Evolutionary conservation across 1,140 invertebrate genomes (phyloP).

Genomic region (Drosophila virilis): DNA sequence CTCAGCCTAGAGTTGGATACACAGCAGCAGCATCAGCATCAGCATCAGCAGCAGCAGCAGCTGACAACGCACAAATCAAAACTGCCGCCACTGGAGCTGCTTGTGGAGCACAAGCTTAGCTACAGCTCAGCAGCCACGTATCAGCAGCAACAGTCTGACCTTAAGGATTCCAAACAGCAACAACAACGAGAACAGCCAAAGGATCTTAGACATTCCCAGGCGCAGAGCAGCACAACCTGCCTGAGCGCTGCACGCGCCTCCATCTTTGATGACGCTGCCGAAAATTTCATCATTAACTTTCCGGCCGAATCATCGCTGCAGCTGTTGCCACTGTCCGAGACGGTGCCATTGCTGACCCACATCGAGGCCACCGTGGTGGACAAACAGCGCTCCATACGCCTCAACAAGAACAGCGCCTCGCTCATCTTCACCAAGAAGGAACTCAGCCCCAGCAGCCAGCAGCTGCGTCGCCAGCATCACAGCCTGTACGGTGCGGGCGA

Average conservation of each 20-base stretch:
- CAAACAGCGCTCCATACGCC: constrained; percentile 72
- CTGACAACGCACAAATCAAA: constrained; percentile 44
- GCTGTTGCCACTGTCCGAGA: constrained; percentile 74
- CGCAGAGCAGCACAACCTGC: constrained; percentile 52
- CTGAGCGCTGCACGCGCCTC: constrained; percentile 47
- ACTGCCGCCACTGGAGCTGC: constrained; percentile 67
- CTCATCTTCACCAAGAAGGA: constrained; percentile 82
- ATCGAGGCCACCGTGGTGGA: constrained; percentile 76
- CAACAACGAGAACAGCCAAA: constrained; percentile 20
- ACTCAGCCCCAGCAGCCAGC: constrained; percentile 29
- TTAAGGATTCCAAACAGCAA: constrained; percentile 15
- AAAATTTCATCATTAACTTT: constrained; percentile 80
- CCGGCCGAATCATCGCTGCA: constrained; percentile 78
- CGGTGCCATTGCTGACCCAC: constrained; percentile 77
- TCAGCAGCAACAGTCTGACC: constrained; percentile 32
- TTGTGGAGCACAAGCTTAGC: constrained; percentile 75
- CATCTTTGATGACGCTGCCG: constrained; percentile 78
- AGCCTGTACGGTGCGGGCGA: constrained; percentile 65
- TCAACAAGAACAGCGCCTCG: constrained; percentile 80
- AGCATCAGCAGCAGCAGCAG: constrained; percentile 19
- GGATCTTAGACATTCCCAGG: constrained; percentile 42
- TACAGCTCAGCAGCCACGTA: constrained; percentile 64
- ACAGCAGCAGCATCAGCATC: constrained; percentile 12
- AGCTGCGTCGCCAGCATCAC: constrained; percentile 58
- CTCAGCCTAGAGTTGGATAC: constrained; percentile 20